Percentiles rank a stretch among this genome's conserved stretches.
These are phyloP conservation scores for Myopa tessellatipennis DNA, from an alignment of 2,888 invertebrate genomes.

Conservation along the genomic window DNA sequence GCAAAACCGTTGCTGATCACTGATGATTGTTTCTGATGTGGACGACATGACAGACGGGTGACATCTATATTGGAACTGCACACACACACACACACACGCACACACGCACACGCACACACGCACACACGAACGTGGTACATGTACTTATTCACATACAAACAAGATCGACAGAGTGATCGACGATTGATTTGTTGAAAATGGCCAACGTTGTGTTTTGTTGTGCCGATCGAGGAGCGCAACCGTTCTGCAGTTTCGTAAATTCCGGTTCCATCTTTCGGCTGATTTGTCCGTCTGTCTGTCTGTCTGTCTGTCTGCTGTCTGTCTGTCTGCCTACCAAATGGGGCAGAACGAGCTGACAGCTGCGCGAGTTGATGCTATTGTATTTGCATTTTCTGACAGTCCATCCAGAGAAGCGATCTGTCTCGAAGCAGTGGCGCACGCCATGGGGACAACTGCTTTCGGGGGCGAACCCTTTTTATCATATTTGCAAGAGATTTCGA, in stretches of 20 bases:
- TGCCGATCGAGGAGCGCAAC: neutral
- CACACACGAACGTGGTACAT: neutral
- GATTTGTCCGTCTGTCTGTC: neutral
- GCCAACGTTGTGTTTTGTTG: neutral
- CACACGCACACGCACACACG: neutral
- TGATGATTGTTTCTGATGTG: neutral
- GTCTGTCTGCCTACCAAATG: neutral
- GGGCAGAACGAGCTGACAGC: neutral
- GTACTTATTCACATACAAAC: neutral
- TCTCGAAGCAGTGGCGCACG: neutral
- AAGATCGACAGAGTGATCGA: neutral
- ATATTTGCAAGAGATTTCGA: too few species aligned
- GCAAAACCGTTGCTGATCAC: neutral
- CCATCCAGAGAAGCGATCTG: neutral
- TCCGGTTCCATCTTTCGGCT: neutral
- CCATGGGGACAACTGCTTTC: too few species aligned
- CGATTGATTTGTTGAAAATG: slow-evolving; percentile 15
- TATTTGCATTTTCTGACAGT: neutral
- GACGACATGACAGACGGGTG: slow-evolving; percentile 17
- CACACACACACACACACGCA: neutral
- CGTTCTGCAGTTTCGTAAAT: neutral
- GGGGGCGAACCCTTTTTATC: too few species aligned
- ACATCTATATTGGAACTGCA: slow-evolving; percentile 14
- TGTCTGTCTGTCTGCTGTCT: neutral
- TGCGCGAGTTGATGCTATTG: neutral